These are phyloP conservation scores for Mormyrus iriodes DNA, from an alignment of 2,113 vertebrate species.

Conservation along the genomic window DNA sequence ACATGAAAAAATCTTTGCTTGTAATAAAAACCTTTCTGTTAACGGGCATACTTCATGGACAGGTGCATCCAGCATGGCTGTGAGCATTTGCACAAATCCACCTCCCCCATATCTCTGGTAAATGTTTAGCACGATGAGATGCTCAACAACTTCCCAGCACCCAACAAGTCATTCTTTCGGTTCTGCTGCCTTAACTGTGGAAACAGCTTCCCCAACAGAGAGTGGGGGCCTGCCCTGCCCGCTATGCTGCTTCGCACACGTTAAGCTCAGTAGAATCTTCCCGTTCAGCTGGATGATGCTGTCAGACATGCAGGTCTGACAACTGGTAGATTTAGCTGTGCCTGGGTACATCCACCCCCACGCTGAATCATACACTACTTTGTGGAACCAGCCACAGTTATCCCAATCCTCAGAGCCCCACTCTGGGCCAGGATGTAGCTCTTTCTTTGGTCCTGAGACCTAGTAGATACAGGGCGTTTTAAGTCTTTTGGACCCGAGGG, in stretches of 20 bases:
- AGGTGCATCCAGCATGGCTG: neutral
- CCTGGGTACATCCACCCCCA: neutral
- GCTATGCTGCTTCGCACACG: conserved; percentile 36
- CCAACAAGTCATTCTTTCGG: neutral
- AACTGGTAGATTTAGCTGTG: conserved; percentile 25
- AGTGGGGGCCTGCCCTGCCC: neutral
- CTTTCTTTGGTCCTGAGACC: neutral
- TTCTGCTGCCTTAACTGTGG: neutral
- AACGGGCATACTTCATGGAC: neutral
- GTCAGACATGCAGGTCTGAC: conserved; percentile 41
- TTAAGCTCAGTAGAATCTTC: conserved; percentile 45
- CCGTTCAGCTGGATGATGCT: conserved; percentile 40
- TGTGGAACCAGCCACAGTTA: neutral
- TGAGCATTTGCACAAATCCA: neutral
- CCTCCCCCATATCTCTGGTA: neutral
- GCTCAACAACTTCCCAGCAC: neutral
- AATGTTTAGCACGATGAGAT: neutral
- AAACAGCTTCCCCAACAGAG: neutral
- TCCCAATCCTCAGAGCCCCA: neutral
- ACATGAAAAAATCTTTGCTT: neutral
- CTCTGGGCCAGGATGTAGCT: neutral
- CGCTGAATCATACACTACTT: neutral
- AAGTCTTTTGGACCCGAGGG: neutral
- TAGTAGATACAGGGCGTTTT: neutral
- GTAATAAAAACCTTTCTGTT: neutral